Percentiles rank a stretch among this genome's conserved stretches.
Conservation (phyloP, 2,888 invertebrate species). For the Noctua janthina region DNA sequence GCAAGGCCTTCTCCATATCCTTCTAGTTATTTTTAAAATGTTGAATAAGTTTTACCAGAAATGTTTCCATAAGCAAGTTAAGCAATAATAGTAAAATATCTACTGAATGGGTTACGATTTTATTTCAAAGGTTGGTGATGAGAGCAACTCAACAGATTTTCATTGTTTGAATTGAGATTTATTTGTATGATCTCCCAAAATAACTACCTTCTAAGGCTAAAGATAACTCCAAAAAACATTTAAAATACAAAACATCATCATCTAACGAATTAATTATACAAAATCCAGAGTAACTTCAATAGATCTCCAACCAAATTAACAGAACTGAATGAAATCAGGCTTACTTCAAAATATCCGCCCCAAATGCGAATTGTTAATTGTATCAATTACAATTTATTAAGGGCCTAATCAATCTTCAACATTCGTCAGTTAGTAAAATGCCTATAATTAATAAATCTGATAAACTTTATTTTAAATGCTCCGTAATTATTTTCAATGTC, state of each 20-base stretch:
- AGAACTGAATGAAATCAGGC: slow-evolving; percentile 28
- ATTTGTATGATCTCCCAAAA: background rate
- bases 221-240: background rate
- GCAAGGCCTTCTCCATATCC: no score
- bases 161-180: background rate
- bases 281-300: slow-evolving; percentile 6
- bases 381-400: slow-evolving; percentile 47
- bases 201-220: background rate
- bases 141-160: background rate
- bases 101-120: background rate
- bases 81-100: background rate
- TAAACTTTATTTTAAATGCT: background rate
- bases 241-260: slow-evolving; percentile 1
- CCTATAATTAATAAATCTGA: background rate
- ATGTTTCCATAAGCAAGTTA: background rate
- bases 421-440: slow-evolving; percentile 3
- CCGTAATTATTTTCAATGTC: background rate
- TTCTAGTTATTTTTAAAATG: no score
- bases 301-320: slow-evolving; percentile 42
- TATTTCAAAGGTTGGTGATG: background rate
- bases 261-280: background rate
- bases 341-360: slow-evolving; percentile 30
- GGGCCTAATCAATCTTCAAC: slow-evolving; percentile 37
- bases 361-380: slow-evolving; percentile 48
- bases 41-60: background rate